These are phyloP conservation scores for Cyclophora albipunctata DNA, from an alignment of 2,888 invertebrate genomes.

Conservation along the genomic window DNA sequence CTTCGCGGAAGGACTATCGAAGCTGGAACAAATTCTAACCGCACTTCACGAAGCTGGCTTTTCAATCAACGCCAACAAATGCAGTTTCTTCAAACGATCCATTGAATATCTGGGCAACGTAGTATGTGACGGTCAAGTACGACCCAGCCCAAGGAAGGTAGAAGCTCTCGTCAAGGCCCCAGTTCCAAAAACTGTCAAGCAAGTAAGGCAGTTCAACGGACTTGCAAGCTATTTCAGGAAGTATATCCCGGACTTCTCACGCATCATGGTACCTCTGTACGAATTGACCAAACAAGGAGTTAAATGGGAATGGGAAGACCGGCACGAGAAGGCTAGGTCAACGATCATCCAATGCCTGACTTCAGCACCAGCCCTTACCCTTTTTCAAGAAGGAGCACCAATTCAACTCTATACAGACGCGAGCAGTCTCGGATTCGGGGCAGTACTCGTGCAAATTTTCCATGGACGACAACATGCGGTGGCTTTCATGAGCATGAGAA, in stretches of 20 bases:
- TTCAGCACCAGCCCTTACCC: neutral
- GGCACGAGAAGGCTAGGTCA: conserved; percentile 16
- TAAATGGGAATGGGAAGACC: conserved; percentile 15
- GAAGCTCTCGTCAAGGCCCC: conserved; percentile 25
- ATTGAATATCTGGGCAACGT: conserved; percentile 27
- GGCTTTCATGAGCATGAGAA: conserved; percentile 3
- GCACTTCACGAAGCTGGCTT: conserved; percentile 23
- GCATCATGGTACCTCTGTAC: conserved; percentile 16
- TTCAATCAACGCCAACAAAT: conserved; percentile 23
- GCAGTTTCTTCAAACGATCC: conserved; percentile 17
- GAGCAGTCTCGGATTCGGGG: conserved; percentile 12
- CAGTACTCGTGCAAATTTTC: conserved; percentile 6
- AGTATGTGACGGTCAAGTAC: conserved; percentile 19
- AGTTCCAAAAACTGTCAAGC: conserved; percentile 18
- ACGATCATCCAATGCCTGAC: neutral
- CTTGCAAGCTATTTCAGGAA: conserved; percentile 20
- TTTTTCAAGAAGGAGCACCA: conserved; percentile 14
- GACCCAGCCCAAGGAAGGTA: conserved; percentile 24
- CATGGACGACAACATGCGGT: conserved; percentile 10
- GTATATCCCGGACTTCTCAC: conserved; percentile 18
- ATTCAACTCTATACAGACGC: conserved; percentile 10
- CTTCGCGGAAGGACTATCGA: conserved; percentile 12
- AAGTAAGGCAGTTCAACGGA: conserved; percentile 23
- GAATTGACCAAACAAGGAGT: conserved; percentile 15
- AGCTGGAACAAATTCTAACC: conserved; percentile 17